Evolutionary conservation across 2,113 vertebrate genomes (phyloP).

Genomic region (Mustela lutreola): DNA sequence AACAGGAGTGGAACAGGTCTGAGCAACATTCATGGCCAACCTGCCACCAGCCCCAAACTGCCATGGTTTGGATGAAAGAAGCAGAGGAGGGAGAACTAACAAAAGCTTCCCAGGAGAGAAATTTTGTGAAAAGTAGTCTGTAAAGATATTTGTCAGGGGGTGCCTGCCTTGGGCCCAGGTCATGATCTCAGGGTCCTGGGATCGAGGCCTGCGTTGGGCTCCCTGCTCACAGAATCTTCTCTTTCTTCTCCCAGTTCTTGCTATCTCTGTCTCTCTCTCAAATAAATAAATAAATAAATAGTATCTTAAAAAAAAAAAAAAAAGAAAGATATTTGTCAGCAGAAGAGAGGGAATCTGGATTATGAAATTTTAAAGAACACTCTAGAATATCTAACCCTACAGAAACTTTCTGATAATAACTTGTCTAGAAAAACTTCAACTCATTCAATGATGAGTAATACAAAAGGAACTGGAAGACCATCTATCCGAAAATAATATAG

Average conservation of each 20-base stretch:
- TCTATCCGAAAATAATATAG: neutral
- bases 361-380: slow-evolving; percentile 12
- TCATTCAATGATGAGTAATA: neutral
- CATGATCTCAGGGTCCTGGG: neutral
- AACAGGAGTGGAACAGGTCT: neutral
- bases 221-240: neutral
- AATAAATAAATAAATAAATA: neutral
- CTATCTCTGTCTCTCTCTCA: neutral
- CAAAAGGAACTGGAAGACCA: neutral
- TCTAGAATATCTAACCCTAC: neutral
- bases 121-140: neutral
- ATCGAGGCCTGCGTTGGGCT: neutral
- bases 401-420: neutral
- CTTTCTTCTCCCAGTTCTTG: too few species aligned
- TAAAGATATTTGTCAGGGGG: neutral
- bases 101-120: neutral
- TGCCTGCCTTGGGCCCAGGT: neutral
- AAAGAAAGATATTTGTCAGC: neutral
- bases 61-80: neutral
- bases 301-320: neutral
- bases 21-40: neutral
- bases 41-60: neutral
- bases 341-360: neutral
- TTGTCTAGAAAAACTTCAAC: neutral
- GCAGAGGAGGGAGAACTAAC: neutral